These are phyloP conservation scores for Brachirus orientalis DNA, from an alignment of 2,113 vertebrate species.

Conservation along the genomic window DNA sequence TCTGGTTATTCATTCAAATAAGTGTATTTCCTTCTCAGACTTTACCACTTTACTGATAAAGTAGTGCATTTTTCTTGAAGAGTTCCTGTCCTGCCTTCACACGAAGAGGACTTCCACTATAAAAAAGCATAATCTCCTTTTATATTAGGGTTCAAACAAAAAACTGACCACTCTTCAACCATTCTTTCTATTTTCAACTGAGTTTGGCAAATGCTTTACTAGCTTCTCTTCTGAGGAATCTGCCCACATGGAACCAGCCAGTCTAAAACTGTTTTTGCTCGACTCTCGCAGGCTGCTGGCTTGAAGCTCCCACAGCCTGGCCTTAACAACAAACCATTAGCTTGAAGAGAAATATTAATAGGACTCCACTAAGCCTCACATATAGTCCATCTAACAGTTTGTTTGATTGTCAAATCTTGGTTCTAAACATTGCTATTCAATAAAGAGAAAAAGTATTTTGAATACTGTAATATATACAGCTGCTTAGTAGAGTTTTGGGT, in stretches of 20 bases:
- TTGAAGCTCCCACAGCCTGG: conserved; percentile 30
- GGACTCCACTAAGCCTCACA: conserved; percentile 22
- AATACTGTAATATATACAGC: too few species aligned
- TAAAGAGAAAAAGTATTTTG: neutral
- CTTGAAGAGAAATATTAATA: conserved; percentile 50
- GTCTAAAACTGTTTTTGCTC: conserved; percentile 20
- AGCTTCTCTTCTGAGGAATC: conserved; percentile 42
- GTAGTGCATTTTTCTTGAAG: neutral
- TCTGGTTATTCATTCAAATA: conserved; percentile 12
- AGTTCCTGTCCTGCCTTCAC: neutral
- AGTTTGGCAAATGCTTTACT: conserved; percentile 47
- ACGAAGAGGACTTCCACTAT: neutral
- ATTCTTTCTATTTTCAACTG: conserved; percentile 45
- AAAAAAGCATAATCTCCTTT: conserved; percentile 7
- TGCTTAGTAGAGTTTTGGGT: neutral
- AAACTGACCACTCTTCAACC: conserved; percentile 1
- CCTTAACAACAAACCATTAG: conserved; percentile 42
- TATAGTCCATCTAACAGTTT: conserved; percentile 12
- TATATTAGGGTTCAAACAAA: conserved; percentile 19
- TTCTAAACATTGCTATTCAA: neutral
- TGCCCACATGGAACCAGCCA: conserved; percentile 56
- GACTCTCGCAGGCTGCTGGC: conserved; percentile 50
- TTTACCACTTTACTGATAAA: conserved; percentile 8
- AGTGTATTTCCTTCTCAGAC: conserved; percentile 8
- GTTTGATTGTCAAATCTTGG: neutral